Evolutionary conservation across 2,113 vertebrate species (phyloP).

Genomic region (Callithrix jacchus): DNA sequence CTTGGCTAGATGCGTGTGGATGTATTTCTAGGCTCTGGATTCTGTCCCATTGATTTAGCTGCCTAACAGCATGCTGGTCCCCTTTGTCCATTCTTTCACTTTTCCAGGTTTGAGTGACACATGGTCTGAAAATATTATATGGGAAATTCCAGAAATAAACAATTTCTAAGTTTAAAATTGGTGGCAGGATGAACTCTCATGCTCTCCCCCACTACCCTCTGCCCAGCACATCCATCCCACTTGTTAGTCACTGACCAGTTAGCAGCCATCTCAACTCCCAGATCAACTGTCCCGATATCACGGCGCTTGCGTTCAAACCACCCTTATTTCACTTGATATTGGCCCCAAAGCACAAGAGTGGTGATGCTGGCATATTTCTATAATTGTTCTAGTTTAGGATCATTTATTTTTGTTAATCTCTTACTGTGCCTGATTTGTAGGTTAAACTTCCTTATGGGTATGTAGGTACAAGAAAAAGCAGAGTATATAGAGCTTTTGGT

Average conservation of each 20-base stretch:
- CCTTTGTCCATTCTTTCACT: not conserved
- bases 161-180: not conserved
- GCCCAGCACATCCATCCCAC: not conserved
- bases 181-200: not conserved
- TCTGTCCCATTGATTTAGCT: not conserved
- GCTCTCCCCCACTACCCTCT: not conserved
- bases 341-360: not conserved
- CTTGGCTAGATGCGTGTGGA: not conserved
- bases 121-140: not conserved
- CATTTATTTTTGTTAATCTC: not conserved
- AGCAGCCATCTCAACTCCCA: too few relatives aligned
- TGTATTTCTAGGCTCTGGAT: not conserved
- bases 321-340: not conserved
- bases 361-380: not conserved
- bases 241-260: not conserved
- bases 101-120: not conserved
- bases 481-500: not conserved
- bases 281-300: not conserved
- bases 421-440: not conserved
- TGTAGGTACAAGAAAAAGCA: not conserved
- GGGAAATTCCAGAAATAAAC: not conserved
- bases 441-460: not conserved
- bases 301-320: not conserved
- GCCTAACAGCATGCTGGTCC: not conserved
- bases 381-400: not conserved